Conservation (phyloP, 2,888 invertebrate genomes). For the Neoscelio sp. region DNA sequence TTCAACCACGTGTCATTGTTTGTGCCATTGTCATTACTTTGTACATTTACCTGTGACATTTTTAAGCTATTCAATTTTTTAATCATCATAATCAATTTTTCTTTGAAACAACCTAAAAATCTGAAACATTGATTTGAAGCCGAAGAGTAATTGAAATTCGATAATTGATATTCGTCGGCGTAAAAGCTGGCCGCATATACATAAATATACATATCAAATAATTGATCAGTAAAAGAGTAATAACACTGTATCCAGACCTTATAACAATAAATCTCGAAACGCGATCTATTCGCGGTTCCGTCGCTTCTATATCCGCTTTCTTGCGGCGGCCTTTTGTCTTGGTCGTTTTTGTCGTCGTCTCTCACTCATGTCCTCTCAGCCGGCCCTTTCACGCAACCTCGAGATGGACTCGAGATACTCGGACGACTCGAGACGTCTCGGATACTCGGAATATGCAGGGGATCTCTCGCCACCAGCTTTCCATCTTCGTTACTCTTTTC, state of each 20-base stretch:
- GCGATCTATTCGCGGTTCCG: constrained; percentile 54
- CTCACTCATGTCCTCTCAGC: constrained; percentile 52
- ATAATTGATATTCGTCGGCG: constrained; percentile 45
- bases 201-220: constrained; percentile 60
- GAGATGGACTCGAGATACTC: constrained; percentile 60
- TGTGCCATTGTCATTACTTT: too few species aligned
- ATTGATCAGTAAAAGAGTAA: constrained; percentile 61
- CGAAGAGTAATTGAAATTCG: constrained; percentile 34
- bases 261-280: constrained; percentile 55
- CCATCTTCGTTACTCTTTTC: constrained; percentile 25
- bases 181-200: constrained; percentile 15
- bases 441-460: constrained; percentile 59
- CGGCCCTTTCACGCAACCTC: constrained; percentile 58
- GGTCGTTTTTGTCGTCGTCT: constrained; percentile 42
- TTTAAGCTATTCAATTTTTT: too few species aligned
- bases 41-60: too few species aligned
- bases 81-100: too few species aligned
- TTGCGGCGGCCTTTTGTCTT: constrained; percentile 40
- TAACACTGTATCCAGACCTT: constrained; percentile 27
- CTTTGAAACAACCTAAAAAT: background rate
- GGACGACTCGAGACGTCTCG: constrained; percentile 54
- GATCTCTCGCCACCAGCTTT: constrained; percentile 37
- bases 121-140: background rate
- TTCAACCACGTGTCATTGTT: too few species aligned
- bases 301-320: constrained; percentile 51